phyloP scores from a whole-genome alignment of 2,113 vertebrate species.

The Callipepla californica region DNA sequence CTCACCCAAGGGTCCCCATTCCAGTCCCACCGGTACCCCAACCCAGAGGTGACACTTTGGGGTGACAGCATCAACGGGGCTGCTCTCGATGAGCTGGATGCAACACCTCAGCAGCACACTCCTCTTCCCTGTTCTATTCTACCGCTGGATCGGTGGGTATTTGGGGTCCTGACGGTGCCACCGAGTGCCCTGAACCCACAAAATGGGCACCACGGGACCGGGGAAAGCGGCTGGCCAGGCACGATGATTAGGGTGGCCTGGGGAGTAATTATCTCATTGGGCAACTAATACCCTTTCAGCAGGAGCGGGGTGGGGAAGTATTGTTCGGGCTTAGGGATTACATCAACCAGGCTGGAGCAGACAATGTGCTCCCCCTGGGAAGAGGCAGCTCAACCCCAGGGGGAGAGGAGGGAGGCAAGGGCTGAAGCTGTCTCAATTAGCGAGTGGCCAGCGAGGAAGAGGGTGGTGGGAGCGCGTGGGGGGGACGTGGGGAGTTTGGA shows the following conservation, averaged over 20 bases:
- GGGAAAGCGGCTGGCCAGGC: background rate
- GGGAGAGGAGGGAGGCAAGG: slow-evolving; percentile 80
- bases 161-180: background rate
- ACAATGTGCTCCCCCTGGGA: slow-evolving; percentile 80
- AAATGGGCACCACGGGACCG: background rate
- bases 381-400: slow-evolving; percentile 69
- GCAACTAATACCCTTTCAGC: slow-evolving; percentile 79
- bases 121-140: background rate
- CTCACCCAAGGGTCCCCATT: background rate
- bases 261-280: slow-evolving; percentile 68
- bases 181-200: rapidly evolving
- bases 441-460: slow-evolving; percentile 8
- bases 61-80: background rate
- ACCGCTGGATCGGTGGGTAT: background rate
- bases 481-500: background rate
- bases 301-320: slow-evolving; percentile 69
- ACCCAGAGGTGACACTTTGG: background rate
- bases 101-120: rapidly evolving
- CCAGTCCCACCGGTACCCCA: rapidly evolving
- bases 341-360: slow-evolving; percentile 78
- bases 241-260: slow-evolving; percentile 40
- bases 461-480: background rate
- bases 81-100: background rate
- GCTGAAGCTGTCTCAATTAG: slow-evolving; percentile 87
- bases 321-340: slow-evolving; percentile 85